phyloP scores from a whole-genome alignment of 2,797 vertebrate species.

The Rhinogobio ventralis region DNA sequence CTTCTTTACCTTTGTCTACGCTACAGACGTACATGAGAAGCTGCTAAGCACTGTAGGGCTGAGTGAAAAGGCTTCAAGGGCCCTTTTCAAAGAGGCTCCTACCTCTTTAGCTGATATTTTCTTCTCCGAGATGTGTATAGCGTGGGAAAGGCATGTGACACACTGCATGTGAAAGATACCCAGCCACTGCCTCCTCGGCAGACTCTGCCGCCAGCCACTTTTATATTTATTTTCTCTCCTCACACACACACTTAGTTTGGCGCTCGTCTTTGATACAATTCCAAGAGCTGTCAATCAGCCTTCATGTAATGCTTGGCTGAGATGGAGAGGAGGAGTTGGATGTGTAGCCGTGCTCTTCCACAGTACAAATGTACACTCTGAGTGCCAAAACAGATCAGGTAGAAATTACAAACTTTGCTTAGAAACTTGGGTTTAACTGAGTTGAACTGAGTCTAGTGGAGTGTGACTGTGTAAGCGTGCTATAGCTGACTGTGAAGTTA shows the following conservation, averaged over 20 bases:
- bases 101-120: slow-evolving; percentile 47
- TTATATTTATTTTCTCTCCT: slow-evolving; percentile 50
- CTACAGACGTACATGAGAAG: slow-evolving; percentile 17
- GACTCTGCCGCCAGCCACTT: slow-evolving; percentile 53
- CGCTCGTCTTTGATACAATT: slow-evolving; percentile 69
- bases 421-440: slow-evolving; percentile 37
- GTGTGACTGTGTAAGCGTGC: not conserved
- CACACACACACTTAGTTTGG: slow-evolving; percentile 55
- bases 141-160: slow-evolving; percentile 43
- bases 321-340: slow-evolving; percentile 74
- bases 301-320: slow-evolving; percentile 75
- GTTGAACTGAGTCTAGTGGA: slow-evolving; percentile 29
- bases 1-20: slow-evolving; percentile 32
- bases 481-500: not conserved
- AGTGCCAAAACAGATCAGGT: slow-evolving; percentile 52
- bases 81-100: slow-evolving; percentile 43
- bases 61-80: slow-evolving; percentile 51
- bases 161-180: slow-evolving; percentile 51
- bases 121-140: slow-evolving; percentile 37
- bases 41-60: slow-evolving; percentile 28
- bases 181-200: slow-evolving; percentile 45
- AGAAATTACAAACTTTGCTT: slow-evolving; percentile 54
- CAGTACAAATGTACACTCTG: slow-evolving; percentile 36
- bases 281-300: slow-evolving; percentile 80
- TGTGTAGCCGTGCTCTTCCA: slow-evolving; percentile 32